Evolutionary conservation across 2,888 invertebrate genomes (phyloP).

Genomic region (Eristalinus sepulchralis): DNA sequence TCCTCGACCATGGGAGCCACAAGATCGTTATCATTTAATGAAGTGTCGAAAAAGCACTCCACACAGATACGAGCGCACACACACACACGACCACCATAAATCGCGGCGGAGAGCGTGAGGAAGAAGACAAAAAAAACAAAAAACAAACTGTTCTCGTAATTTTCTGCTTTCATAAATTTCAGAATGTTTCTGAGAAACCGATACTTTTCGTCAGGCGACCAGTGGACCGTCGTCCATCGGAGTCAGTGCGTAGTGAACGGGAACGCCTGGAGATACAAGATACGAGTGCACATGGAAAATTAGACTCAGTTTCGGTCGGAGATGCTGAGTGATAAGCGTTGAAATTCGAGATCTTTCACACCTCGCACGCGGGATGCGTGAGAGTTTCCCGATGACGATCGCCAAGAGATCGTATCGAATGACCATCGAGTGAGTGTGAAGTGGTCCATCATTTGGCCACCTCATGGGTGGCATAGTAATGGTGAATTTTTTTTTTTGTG

Average conservation of each 20-base stretch:
- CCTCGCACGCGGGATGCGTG: conserved; percentile 32
- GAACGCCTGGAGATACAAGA: conserved; percentile 20
- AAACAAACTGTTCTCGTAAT: conserved; percentile 34
- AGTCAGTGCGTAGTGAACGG: conserved; percentile 8
- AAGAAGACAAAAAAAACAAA: neutral
- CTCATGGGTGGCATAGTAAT: conserved; percentile 45
- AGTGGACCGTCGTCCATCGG: conserved; percentile 12
- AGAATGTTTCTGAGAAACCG: conserved; percentile 33
- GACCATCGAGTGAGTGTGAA: conserved; percentile 46
- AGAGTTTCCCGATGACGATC: neutral
- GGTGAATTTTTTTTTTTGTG: conserved; percentile 24
- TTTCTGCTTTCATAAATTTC: conserved; percentile 45
- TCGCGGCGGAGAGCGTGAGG: neutral
- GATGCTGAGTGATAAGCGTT: conserved; percentile 45
- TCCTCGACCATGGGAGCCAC: neutral
- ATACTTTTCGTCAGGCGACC: conserved; percentile 18
- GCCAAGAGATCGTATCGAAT: conserved; percentile 60
- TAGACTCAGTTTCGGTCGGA: conserved; percentile 39
- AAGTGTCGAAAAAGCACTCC: conserved; percentile 56
- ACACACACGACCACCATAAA: conserved; percentile 1
- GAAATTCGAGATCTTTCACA: conserved; percentile 62
- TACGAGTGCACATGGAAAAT: conserved; percentile 42
- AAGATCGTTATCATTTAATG: conserved; percentile 56
- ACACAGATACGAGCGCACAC: no score
- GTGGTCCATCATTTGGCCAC: conserved; percentile 18